Evolutionary conservation across 2,113 vertebrate genomes (phyloP).

Genomic region (Alligator mississippiensis): DNA sequence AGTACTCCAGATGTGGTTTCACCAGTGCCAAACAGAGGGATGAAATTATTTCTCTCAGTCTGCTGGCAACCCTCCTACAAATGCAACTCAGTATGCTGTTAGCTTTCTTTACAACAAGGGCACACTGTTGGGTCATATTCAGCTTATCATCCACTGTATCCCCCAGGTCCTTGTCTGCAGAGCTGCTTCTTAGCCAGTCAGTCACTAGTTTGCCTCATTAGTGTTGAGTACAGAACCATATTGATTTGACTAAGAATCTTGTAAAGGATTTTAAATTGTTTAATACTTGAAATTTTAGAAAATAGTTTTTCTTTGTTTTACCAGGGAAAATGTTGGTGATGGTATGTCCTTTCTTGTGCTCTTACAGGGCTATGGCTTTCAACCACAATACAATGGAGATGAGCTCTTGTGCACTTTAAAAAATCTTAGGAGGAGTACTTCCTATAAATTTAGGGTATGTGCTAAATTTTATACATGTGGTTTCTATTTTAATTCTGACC

Average conservation of each 20-base stretch:
- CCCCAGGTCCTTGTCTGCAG: no score
- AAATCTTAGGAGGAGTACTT: slow-evolving; percentile 82
- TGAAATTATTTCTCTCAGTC: no score
- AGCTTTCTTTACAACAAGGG: no score
- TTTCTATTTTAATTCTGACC: neutral
- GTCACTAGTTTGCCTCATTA: neutral
- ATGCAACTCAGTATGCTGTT: no score
- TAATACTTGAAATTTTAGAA: neutral
- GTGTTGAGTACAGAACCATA: neutral
- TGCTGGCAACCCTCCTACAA: no score
- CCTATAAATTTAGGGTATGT: slow-evolving; percentile 85
- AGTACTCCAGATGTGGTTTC: no score
- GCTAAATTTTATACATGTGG: neutral
- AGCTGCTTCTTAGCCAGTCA: no score
- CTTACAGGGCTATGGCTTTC: slow-evolving; percentile 82
- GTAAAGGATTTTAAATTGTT: neutral
- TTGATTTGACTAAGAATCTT: neutral
- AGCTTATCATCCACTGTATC: no score
- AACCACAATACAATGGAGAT: slow-evolving; percentile 83
- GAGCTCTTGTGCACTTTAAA: slow-evolving; percentile 81
- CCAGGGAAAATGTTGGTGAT: neutral
- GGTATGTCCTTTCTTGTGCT: neutral
- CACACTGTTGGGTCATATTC: no score
- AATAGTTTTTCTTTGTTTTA: neutral
- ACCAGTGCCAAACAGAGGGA: no score